Conservation (phyloP, 2,888 invertebrate species). For the Anarsia innoxiella region DNA sequence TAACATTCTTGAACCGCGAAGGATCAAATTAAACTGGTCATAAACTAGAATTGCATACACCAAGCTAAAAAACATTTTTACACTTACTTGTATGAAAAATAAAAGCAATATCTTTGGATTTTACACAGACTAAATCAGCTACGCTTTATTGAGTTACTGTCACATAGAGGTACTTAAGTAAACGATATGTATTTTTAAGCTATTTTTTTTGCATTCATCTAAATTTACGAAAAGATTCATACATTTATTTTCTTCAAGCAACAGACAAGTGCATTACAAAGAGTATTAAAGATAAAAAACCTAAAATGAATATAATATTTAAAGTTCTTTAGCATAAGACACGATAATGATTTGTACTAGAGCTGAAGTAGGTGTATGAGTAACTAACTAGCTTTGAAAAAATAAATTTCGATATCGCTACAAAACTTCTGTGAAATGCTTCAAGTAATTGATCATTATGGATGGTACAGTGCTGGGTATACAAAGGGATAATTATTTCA, state of each 20-base stretch:
- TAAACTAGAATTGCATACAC: too few relatives aligned
- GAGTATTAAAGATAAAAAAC: too few relatives aligned
- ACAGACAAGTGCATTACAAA: too few relatives aligned
- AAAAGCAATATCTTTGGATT: conserved; percentile 69
- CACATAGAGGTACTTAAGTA: conserved; percentile 54
- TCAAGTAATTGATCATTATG: neutral
- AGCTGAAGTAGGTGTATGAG: conserved; percentile 30
- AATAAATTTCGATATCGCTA: conserved; percentile 18
- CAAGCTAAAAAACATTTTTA: conserved; percentile 32
- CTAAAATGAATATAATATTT: neutral
- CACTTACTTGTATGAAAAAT: conserved; percentile 59
- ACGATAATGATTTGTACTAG: conserved; percentile 59
- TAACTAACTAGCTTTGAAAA: conserved; percentile 21
- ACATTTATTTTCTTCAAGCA: too few relatives aligned
- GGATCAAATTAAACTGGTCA: too few relatives aligned
- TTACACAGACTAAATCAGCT: conserved; percentile 30
- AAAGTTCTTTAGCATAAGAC: conserved; percentile 38
- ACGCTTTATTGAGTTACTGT: conserved; percentile 60
- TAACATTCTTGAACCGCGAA: too few relatives aligned
- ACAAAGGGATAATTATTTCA: neutral
- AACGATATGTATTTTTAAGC: conserved; percentile 66
- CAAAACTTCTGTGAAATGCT: conserved; percentile 2
- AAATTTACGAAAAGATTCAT: too few relatives aligned
- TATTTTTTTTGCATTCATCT: conserved; percentile 22
- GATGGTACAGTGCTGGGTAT: conserved; percentile 1